Evolutionary conservation across 2,113 vertebrate species (phyloP), one percentile per base, ranked within the genome.

Genomic region (Synodontis membranacea): DNA sequence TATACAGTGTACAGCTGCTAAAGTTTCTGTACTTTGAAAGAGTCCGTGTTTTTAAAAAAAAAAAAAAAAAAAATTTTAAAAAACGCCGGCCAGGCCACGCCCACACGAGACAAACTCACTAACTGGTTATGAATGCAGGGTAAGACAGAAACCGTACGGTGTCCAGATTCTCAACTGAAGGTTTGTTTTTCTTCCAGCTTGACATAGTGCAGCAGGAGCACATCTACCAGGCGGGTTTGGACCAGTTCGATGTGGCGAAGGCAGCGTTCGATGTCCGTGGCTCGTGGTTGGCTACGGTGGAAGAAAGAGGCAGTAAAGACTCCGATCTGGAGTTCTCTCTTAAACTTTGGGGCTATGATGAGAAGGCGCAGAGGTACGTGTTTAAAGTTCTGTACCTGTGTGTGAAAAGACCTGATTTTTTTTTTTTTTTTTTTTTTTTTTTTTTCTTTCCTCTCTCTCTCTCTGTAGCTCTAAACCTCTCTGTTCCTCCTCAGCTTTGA

Each of bases 201-300:
- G 98, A 99, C 92, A 97, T 99, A 0, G 96, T 98, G 86, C 98
- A 99, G 90, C 97, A 97, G 83, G 97, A 99, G 86, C 96, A 96
- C 90, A 96, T 99, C 83, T 93, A 96, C 6, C 93, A 99, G 91
- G 82, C 87, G 0, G 96, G 95, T 0, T 93, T 99, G 89, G 89
- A 94, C 82, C 97, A 99, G 92, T 92, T 95, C 2, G 96, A 98
- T 80, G 93, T 99, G 87, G 95, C 95, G 15, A 96, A 94, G 88
- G 96, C 96, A 0, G 95, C 94, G 0, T 97, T 99, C 44, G 93
- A 94, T 8, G 60, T 89, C 2, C 86, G 3, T 0, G 97, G 97
- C 4, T 89, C 88, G 81, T 98, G 97, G 97, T 91, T 99, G 62
- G 97, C 97, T 31, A 99, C 98, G 0, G 96, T 99, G 34, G 98